Conservation (phyloP, 1,140 invertebrate genomes). For the Trigoniulus corallinus region DNA sequence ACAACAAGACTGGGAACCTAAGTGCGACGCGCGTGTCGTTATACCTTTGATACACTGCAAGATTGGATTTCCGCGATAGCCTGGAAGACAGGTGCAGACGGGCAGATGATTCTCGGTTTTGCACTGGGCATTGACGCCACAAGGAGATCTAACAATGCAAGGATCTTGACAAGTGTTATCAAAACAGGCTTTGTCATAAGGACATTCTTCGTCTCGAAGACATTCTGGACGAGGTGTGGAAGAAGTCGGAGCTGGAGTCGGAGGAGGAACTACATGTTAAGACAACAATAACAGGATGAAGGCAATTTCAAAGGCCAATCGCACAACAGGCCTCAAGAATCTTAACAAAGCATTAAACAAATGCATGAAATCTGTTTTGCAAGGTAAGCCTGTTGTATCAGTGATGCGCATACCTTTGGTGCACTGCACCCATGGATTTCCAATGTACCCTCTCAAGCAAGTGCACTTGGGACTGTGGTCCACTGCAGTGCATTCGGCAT, state of each 20-base stretch:
- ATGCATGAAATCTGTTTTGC: no score
- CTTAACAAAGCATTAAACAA: no score
- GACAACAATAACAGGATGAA: no score
- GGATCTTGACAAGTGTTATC: constrained; percentile 47
- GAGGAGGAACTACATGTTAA: no score
- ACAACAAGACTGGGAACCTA: constrained; percentile 15
- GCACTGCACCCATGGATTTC: no score
- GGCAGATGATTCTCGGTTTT: constrained; percentile 49
- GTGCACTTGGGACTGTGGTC: no score
- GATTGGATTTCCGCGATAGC: constrained; percentile 67
- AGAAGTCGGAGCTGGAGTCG: background rate
- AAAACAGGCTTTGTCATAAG: constrained; percentile 39
- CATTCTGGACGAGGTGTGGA: constrained; percentile 39
- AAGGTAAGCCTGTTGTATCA: no score
- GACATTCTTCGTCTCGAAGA: constrained; percentile 46
- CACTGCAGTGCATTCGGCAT: no score
- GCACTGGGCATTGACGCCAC: constrained; percentile 62
- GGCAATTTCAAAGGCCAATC: no score
- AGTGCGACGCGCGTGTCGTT: constrained; percentile 13
- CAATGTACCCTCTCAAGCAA: no score
- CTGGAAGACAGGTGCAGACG: constrained; percentile 64
- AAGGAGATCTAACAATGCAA: constrained; percentile 35
- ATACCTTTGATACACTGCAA: constrained; percentile 26
- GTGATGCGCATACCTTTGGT: constrained; percentile 8
- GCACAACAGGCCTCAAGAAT: no score